Evolutionary conservation across 2,888 invertebrate genomes (phyloP), one percentile per base, ranked within the genome.

Genomic region (Hermaeophaga mercurialis): DNA sequence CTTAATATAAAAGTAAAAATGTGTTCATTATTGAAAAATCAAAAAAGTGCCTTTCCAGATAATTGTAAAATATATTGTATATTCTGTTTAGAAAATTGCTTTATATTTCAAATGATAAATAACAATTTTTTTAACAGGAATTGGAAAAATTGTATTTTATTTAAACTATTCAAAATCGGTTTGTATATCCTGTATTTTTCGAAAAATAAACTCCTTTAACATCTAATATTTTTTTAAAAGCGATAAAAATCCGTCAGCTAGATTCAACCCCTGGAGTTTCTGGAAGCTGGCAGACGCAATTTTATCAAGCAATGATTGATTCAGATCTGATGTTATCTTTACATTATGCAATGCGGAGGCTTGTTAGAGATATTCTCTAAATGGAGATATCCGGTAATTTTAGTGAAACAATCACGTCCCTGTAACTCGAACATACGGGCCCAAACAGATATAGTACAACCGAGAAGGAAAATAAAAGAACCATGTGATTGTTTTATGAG

Each of bases 361-460:
- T 38, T 47, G 50, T 52, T 47, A 31, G 33, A 46, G 18, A 53
- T 28, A 47, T 47, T 57, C 66, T 59, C 64, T 66, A 66, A 62
- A 62, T 62, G 62, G 63, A 60, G 60, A 64, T 64, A 64, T 64
- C 64, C 64, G 62, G 64, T 50, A 31, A 31, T 31, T 50, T 41
- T 43, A 52, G 15, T 49, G 55, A 55, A 63, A 61, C 58, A 63
- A 63, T 61, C 58, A 50, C 53, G 52, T 15, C 47, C 26, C 47
- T 54, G 63, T 61, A 63, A 63, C 38, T 39, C 49, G 54, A 62
- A 31, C 53, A 57, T 61, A 34, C 59, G 61, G 61, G 55, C 45
- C 39, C 3, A 34, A 43, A 41, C 19, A 46, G 47, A 55, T 48
- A 36, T 58, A 12, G 43, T 48, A n/a, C n/a, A 55, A 52, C 33